Evolutionary conservation across 2,888 invertebrate genomes (phyloP).

Genomic region (Xestobium rufovillosum): DNA sequence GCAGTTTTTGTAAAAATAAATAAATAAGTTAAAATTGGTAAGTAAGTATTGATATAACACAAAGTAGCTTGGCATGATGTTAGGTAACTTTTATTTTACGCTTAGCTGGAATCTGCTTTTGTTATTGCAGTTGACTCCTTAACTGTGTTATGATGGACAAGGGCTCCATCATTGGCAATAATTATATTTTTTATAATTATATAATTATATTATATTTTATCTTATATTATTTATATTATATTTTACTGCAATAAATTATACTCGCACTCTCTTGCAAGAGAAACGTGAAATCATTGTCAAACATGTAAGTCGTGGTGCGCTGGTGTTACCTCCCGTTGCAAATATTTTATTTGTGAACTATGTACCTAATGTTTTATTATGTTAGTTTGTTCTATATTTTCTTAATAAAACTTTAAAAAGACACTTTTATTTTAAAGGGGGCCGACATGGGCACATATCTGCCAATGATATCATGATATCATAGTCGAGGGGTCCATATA

Average conservation of each 20-base stretch:
- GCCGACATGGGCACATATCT: too few relatives aligned
- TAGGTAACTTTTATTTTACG: conserved; percentile 11
- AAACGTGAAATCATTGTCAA: conserved; percentile 1
- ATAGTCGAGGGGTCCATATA: too few relatives aligned
- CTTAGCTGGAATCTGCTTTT: conserved; percentile 9
- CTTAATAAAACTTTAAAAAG: too few relatives aligned
- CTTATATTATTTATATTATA: conserved; percentile 6
- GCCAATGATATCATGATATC: too few relatives aligned
- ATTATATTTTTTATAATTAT: conserved; percentile 7
- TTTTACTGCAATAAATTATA: conserved; percentile 3
- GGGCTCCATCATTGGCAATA: conserved; percentile 3
- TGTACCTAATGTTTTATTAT: too few relatives aligned
- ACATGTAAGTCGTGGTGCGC: conserved; percentile 1
- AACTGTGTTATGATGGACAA: not conserved
- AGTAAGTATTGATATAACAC: conserved; percentile 13
- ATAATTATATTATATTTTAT: conserved; percentile 5
- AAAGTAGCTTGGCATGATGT: conserved; percentile 10
- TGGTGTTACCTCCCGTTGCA: too few relatives aligned
- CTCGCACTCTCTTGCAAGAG: not conserved
- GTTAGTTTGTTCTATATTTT: too few relatives aligned
- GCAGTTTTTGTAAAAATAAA: conserved; percentile 10
- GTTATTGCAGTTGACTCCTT: conserved; percentile 4
- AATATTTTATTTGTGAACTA: too few relatives aligned
- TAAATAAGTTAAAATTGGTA: conserved; percentile 9
- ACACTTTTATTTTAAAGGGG: too few relatives aligned